These are phyloP conservation scores for Acronicta leporina DNA, from an alignment of 2,888 invertebrate genomes.

Conservation along the genomic window DNA sequence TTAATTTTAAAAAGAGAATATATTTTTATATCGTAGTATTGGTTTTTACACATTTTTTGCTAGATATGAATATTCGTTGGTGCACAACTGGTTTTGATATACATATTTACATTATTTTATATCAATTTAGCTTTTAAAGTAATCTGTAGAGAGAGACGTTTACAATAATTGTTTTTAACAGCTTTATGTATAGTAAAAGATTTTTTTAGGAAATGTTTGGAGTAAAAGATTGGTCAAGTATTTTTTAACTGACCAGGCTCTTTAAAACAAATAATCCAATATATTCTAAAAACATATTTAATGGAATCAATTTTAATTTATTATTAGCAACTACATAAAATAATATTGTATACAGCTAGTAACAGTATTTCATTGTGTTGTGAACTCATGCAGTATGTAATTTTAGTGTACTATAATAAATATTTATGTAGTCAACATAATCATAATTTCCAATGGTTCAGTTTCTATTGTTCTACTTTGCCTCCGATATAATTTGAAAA, in stretches of 20 bases:
- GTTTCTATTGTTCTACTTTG: conserved; percentile 12
- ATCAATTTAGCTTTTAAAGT: conserved; percentile 59
- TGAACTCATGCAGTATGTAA: conserved; percentile 56
- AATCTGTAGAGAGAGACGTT: conserved; percentile 45
- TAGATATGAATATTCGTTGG: conserved; percentile 62
- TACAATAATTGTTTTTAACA: conserved; percentile 52
- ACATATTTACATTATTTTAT: conserved; percentile 74
- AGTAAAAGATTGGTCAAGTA: conserved; percentile 17
- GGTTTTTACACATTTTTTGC: conserved; percentile 77
- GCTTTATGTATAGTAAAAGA: conserved; percentile 40
- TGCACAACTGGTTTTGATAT: conserved; percentile 62
- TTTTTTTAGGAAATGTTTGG: conserved; percentile 33
- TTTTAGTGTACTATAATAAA: conserved; percentile 19
- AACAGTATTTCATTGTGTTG: conserved; percentile 70
- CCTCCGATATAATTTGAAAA: conserved; percentile 1
- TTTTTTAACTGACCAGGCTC: conserved; percentile 5
- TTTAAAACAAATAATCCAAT: conserved; percentile 13
- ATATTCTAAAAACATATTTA: conserved; percentile 28
- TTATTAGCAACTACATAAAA: conserved; percentile 42
- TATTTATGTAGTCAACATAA: conserved; percentile 18
- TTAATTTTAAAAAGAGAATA: conserved; percentile 67
- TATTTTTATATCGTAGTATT: conserved; percentile 80
- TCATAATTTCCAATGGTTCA: conserved; percentile 15
- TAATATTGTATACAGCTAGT: conserved; percentile 53
- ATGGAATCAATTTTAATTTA: conserved; percentile 51